Base-by-base conservation (phyloP, 1,140 invertebrate species). In the Habropoda laboriosa region DNA sequence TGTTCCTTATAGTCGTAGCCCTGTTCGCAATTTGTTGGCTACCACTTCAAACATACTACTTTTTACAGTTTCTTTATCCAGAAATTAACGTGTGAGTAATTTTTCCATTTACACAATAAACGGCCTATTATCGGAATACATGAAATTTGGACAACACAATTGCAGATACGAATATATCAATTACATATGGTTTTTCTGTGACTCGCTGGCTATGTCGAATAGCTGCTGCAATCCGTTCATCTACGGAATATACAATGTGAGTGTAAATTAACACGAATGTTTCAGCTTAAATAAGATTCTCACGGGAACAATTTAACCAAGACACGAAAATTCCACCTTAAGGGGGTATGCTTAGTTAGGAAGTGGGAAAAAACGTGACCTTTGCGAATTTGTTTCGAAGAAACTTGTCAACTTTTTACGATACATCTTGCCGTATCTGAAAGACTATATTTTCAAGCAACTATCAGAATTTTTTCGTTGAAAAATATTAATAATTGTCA, bases 191-290 rank as follows among this genome's bases (percentile, higher is more conserved):
- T 97, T 98, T 89, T 96, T 95, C 89, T 96, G 95, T 87, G 96
- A 98, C 90, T 97, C 96, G 96, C 90, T 97, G 79, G 97, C 97
- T 1, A 97, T 97, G 96, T 96, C 96, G 82, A 97, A 97, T 89
- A 97, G 96, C 60, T 97, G 96, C 86, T 97, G 96, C 89, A 97
- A 97, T 92, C 96, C 96, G 0, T 97, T 97, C 87, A 97, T 97
- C 80, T 97, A 97, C 88, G 96, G 96, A 18, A 96, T 97, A 80
- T 97, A 97, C 84, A 97, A 97, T 89, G 96, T 97, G 92, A 96
- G 96, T 95, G 89, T 27, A 0, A 51, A 38, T 16, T 21, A 0
- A 27, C 35, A n/a, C 3, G 3, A 24, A 27, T 24, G 38, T 21
- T 24, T 32, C 24, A n/a, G n/a, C n/a, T n/a, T n/a, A n/a, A n/a